A percentile compares a stretch with the other conserved stretches of the same genome.
phyloP scores from a whole-genome alignment of 2,113 vertebrate species.

The Calyptommatus sinebrachiatus region DNA sequence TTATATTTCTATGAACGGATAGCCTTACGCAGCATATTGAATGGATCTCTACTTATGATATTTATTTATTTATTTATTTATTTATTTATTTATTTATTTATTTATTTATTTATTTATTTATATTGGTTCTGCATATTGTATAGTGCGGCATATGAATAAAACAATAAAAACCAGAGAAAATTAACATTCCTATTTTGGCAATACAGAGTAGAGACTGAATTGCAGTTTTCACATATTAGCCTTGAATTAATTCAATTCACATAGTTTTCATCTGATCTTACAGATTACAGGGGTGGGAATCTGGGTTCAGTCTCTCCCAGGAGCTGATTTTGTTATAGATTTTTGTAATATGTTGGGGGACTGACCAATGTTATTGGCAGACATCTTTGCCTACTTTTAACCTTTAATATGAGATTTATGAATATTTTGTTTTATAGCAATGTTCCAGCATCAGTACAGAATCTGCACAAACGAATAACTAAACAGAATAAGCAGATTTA shows the following conservation, averaged over 20 bases:
- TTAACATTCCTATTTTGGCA: conserved; percentile 68
- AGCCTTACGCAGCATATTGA: too few relatives aligned
- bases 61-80: too few relatives aligned
- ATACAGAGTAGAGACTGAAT: conserved; percentile 38
- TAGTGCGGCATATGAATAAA: too few relatives aligned
- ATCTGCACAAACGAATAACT: conserved; percentile 3
- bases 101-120: too few relatives aligned
- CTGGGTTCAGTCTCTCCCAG: conserved; percentile 57
- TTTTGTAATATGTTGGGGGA: too few relatives aligned
- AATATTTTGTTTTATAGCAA: background rate
- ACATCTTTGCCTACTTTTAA: background rate
- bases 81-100: too few relatives aligned
- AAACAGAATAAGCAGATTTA: conserved; percentile 23
- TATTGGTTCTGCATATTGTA: too few relatives aligned
- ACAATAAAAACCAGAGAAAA: too few relatives aligned
- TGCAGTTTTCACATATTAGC: conserved; percentile 55
- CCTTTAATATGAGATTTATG: background rate
- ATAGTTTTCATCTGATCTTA: conserved; percentile 70
- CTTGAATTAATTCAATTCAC: conserved; percentile 66
- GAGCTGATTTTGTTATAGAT: conserved; percentile 41
- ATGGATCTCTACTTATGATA: too few relatives aligned
- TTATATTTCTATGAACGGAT: too few relatives aligned
- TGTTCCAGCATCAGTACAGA: background rate
- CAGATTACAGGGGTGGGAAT: conserved; percentile 66
- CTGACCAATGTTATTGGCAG: too few relatives aligned